Percentiles rank a stretch among this genome's conserved stretches.
These are phyloP conservation scores for Mobula hypostoma DNA, from an alignment of 2,113 vertebrate genomes.

Conservation along the genomic window DNA sequence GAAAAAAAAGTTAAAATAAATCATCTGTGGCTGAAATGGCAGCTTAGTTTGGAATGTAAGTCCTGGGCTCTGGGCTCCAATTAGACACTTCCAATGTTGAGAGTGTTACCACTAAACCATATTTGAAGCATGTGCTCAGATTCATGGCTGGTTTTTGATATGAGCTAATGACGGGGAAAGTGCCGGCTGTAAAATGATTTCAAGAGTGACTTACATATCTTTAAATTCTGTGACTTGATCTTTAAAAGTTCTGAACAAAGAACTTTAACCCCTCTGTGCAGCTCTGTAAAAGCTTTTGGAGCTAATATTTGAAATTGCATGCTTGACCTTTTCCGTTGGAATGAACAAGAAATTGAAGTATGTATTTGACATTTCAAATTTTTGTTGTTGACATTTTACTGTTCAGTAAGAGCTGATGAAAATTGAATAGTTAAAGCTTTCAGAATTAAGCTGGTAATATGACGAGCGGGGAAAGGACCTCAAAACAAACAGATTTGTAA, in stretches of 20 bases:
- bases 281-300: slow-evolving; percentile 4
- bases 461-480: neutral
- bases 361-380: slow-evolving; percentile 16
- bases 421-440: neutral
- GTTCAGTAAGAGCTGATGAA: neutral
- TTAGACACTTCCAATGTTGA: neutral
- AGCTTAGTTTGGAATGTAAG: neutral
- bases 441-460: neutral
- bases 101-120: neutral
- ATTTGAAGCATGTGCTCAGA: neutral
- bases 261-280: neutral
- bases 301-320: slow-evolving; percentile 5
- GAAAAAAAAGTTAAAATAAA: too few species aligned
- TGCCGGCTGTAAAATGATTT: neutral
- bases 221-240: neutral
- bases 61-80: too few species aligned
- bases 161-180: neutral
- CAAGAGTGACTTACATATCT: neutral
- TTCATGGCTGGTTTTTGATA: neutral
- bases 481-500: neutral
- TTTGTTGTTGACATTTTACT: slow-evolving; percentile 22
- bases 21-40: neutral
- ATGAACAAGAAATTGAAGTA: slow-evolving; percentile 34
- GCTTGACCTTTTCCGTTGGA: slow-evolving; percentile 26
- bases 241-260: neutral